Evolutionary conservation across 2,113 vertebrate genomes (phyloP).

Genomic region (Stercorarius parasiticus): DNA sequence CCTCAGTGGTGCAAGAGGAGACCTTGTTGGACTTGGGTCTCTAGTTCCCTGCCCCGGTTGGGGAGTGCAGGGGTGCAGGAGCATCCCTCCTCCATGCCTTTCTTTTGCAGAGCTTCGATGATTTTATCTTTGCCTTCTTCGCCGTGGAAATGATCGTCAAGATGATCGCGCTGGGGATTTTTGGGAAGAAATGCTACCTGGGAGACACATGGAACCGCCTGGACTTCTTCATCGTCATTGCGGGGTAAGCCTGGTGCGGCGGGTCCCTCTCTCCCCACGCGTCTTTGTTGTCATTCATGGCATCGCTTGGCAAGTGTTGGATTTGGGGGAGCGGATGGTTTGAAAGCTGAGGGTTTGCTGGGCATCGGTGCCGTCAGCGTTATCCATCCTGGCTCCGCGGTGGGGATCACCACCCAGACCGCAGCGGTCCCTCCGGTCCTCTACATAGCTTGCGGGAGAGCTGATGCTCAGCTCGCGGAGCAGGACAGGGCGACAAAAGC

Average conservation of each 20-base stretch:
- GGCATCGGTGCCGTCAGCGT: rapidly evolving
- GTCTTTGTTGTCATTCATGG: background rate
- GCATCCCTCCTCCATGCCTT: background rate
- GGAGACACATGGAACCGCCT: slow-evolving; percentile 98
- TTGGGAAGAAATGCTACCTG: slow-evolving; percentile 97
- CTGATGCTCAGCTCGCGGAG: background rate
- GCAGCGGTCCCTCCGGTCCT: rapidly evolving
- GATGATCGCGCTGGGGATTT: slow-evolving; percentile 98
- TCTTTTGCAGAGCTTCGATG: slow-evolving; percentile 88
- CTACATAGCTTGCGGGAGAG: background rate
- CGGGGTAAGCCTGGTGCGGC: slow-evolving; percentile 81
- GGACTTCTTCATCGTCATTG: slow-evolving; percentile 97
- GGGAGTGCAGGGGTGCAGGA: background rate
- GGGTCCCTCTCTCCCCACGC: rapidly evolving
- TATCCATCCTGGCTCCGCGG: background rate
- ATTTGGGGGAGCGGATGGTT: background rate
- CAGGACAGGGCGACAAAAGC: background rate
- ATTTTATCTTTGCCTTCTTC: slow-evolving; percentile 99
- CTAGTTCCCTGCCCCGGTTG: rapidly evolving
- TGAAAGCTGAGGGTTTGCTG: background rate
- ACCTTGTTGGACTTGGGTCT: background rate
- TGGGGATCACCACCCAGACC: rapidly evolving
- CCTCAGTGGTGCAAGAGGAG: background rate
- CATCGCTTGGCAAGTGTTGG: rapidly evolving
- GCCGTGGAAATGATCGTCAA: slow-evolving; percentile 99